A percentile compares a stretch with the other conserved stretches of the same genome.
Evolutionary conservation across 2,888 invertebrate genomes (phyloP).

Genomic region (Agonopterix arenella): DNA sequence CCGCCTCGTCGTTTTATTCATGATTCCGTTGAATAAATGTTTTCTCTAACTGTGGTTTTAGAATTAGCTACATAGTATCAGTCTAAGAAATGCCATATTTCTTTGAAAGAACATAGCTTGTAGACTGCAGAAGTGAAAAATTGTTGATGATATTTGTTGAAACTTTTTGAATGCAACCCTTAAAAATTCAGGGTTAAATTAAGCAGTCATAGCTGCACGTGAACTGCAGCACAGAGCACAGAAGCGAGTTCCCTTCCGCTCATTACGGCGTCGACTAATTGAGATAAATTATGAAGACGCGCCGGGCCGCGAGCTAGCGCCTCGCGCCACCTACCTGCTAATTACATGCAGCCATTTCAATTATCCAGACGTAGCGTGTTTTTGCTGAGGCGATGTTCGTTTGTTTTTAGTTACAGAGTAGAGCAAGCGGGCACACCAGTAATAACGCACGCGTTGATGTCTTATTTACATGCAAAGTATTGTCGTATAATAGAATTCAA

Average conservation of each 20-base stretch:
- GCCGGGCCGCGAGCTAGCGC: constrained; percentile 44
- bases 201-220: background rate
- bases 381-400: background rate
- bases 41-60: background rate
- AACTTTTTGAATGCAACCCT: background rate
- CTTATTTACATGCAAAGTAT: background rate
- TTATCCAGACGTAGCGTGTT: background rate
- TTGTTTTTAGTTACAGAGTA: background rate
- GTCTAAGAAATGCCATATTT: no score
- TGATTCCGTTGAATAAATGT: background rate
- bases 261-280: constrained; percentile 66
- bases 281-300: constrained; percentile 73
- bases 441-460: background rate
- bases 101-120: no score
- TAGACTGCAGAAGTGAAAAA: no score
- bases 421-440: background rate
- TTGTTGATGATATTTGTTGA: background rate
- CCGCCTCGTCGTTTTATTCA: background rate
- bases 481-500: no score
- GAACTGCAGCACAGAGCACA: constrained; percentile 10
- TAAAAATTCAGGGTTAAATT: background rate
- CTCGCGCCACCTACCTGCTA: constrained; percentile 51
- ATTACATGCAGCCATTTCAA: constrained; percentile 65
- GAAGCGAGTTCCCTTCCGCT: constrained; percentile 53
- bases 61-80: no score